Base-by-base conservation (phyloP, 1,140 invertebrate species). In the Vanessa atalanta region DNA sequence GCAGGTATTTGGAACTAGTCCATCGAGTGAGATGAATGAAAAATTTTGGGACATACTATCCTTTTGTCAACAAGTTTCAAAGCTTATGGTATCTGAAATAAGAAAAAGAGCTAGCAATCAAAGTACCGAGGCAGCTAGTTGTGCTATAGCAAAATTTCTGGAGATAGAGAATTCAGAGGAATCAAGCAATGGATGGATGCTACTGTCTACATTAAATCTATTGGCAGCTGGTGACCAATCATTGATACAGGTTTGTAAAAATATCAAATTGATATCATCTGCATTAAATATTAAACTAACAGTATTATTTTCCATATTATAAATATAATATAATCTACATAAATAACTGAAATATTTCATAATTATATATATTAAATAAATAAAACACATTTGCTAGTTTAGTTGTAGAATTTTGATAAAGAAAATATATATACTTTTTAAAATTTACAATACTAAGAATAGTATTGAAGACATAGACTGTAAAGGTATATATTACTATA, bases 141-240 rank as follows among this genome's bases (percentile, higher is more conserved):
- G 97, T 94, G 97, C 98, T 31, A 99, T 99, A 83, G 97, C 98
- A 20, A 97, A 98, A 87, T 99, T 99, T 93, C 93, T 99, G 37
- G 98, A 99, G 93, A 98, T 99, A 80, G 96, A 97, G 87, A 97
- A 97, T 89, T 97, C 95, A 65, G 96, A 98, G 90, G 98, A 99
- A 85, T 97, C 96, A 9, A 98, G 97, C 81, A 98, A 98, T 93
- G 98, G 98, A 16, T 99, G 98, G 98, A 98, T 98, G 96, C 92
- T 99, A 57, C 88, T 99, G 15, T 97, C 97, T 14, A 96, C 98
- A 48, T 93, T 99, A 16, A 99, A 99, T 94, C 93, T 99, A 15
- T 94, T 98, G 66, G 96, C 97, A 70, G 97, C 97, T 75, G 97
- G 97, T 65, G 96, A 97, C 89, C 93, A 95, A 61, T 91, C 91